A percentile compares a stretch with the other conserved stretches of the same genome.
These are phyloP conservation scores for Scalopus aquaticus DNA, from an alignment of 2,113 vertebrate species.

Conservation along the genomic window DNA sequence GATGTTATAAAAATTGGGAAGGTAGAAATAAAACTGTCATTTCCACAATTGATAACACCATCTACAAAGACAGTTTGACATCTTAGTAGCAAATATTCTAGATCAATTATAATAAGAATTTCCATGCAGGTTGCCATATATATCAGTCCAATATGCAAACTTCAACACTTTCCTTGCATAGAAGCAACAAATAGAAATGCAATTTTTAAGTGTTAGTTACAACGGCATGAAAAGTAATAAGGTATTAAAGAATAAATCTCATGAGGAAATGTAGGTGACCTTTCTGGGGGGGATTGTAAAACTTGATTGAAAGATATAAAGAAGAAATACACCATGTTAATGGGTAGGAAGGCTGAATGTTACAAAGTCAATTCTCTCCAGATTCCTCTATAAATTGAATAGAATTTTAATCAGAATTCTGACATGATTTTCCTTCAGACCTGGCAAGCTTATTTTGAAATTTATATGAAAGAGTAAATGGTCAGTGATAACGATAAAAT, in stretches of 20 bases:
- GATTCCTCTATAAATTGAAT: neutral
- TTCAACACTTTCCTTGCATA: neutral
- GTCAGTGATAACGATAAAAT: neutral
- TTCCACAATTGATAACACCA: neutral
- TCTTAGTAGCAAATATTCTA: neutral
- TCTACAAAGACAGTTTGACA: neutral
- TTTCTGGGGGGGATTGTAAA: neutral
- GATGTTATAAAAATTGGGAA: neutral
- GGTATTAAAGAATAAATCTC: neutral
- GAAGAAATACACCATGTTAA: neutral
- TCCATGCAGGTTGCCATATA: neutral
- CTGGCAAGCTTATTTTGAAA: neutral
- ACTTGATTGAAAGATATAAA: constrained; percentile 32
- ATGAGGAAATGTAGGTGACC: neutral
- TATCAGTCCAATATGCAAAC: neutral
- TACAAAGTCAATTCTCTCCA: neutral
- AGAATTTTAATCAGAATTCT: neutral
- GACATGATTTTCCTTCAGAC: neutral
- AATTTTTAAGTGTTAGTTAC: neutral
- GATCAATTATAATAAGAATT: neutral
- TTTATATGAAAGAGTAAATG: neutral
- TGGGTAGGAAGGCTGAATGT: neutral
- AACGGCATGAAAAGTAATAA: neutral
- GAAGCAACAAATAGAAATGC: neutral
- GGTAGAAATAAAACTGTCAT: neutral